These are phyloP conservation scores for Engraulis encrasicolus DNA, from an alignment of 2,113 vertebrate genomes.

Conservation along the genomic window DNA sequence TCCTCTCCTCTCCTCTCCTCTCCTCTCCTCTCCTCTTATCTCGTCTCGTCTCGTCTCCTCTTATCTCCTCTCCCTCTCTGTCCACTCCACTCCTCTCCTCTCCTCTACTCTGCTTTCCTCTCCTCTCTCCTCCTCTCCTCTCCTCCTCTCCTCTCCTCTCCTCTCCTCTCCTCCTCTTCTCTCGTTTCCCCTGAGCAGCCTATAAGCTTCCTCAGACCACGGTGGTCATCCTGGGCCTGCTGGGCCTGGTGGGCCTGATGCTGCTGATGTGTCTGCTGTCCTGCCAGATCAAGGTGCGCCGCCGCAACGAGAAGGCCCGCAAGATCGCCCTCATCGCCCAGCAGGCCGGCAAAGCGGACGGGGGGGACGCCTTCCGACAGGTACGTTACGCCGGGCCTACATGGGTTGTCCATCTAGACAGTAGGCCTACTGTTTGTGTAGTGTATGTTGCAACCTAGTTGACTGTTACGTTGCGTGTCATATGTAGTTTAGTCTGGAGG, in stretches of 20 bases:
- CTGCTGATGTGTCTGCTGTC: slow-evolving; percentile 74
- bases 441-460: too few relatives aligned
- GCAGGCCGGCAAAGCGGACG: slow-evolving; percentile 70
- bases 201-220: slow-evolving; percentile 67
- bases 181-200: slow-evolving; percentile 53
- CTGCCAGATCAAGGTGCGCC: slow-evolving; percentile 69
- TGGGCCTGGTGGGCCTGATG: slow-evolving; percentile 71
- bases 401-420: too few relatives aligned
- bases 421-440: too few relatives aligned
- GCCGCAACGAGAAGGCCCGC: slow-evolving; percentile 69
- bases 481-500: too few relatives aligned
- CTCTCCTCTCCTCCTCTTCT: background rate
- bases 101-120: too few relatives aligned
- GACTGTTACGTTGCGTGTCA: too few relatives aligned
- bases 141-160: too few relatives aligned
- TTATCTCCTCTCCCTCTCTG: background rate
- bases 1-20: too few relatives aligned
- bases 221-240: slow-evolving; percentile 67
- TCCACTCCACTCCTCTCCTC: too few relatives aligned
- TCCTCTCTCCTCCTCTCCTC: too few relatives aligned
- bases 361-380: slow-evolving; percentile 76
- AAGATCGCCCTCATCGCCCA: slow-evolving; percentile 70
- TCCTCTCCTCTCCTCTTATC: background rate
- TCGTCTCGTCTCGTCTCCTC: too few relatives aligned
- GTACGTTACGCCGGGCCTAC: slow-evolving; percentile 58